A percentile compares a stretch with the other conserved stretches of the same genome.
These are phyloP conservation scores for Patella depressa DNA, from an alignment of 2,888 invertebrate genomes.

Conservation along the genomic window DNA sequence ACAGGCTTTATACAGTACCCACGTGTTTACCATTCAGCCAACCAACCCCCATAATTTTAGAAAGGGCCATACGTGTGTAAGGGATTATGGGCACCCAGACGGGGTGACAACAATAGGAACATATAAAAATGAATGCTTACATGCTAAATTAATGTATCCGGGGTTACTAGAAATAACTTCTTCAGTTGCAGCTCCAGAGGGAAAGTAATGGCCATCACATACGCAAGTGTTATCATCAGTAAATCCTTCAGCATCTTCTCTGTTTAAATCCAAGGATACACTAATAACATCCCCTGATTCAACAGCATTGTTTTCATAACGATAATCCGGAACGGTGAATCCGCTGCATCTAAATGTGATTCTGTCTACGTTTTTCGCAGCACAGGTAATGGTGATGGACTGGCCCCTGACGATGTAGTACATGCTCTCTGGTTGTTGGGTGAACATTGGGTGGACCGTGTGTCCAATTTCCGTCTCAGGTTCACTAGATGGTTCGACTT, in stretches of 20 bases:
- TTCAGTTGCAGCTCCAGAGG: not conserved
- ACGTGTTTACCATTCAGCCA: no score
- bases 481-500: not conserved
- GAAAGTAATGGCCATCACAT: not conserved
- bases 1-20: no score
- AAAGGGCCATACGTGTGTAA: no score
- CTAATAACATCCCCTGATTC: not conserved
- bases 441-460: not conserved
- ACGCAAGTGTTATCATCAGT: slow-evolving; percentile 5
- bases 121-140: not conserved
- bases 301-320: not conserved
- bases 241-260: slow-evolving; percentile 1
- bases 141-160: not conserved
- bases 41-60: no score
- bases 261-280: not conserved
- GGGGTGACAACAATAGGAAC: no score
- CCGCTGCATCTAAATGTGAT: slow-evolving; percentile 4
- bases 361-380: not conserved
- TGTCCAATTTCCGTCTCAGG: not conserved
- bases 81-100: no score
- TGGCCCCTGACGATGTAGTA: slow-evolving; percentile 1
- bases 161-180: not conserved
- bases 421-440: not conserved
- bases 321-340: not conserved
- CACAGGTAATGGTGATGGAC: not conserved